Percentiles rank a stretch among this genome's conserved stretches.
Evolutionary conservation across 2,888 invertebrate species (phyloP).

Genomic region (Drosophila vallismaia): DNA sequence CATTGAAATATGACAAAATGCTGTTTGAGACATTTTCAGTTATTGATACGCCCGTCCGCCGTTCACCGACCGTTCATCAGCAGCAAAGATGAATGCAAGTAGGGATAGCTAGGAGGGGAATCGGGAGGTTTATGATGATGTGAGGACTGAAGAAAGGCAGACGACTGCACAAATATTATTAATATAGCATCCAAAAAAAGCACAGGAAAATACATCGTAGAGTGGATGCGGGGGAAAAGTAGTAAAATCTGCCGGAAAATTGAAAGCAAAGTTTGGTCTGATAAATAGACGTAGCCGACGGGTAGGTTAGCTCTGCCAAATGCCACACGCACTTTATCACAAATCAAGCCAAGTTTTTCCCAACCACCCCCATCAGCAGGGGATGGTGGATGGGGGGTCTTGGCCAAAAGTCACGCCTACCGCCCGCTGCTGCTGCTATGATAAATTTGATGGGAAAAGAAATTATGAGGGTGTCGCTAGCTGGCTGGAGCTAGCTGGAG

Average conservation of each 20-base stretch:
- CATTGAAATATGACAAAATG: constrained; percentile 81
- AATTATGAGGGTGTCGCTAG: constrained; percentile 75
- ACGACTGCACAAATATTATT: constrained; percentile 60
- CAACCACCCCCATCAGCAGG: background rate
- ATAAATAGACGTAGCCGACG: constrained; percentile 61
- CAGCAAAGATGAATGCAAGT: constrained; percentile 63
- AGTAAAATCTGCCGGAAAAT: constrained; percentile 69
- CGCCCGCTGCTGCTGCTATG: constrained; percentile 49
- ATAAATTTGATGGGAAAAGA: constrained; percentile 76
- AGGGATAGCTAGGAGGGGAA: constrained; percentile 22
- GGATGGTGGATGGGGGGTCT: constrained; percentile 1
- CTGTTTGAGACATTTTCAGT: constrained; percentile 81
- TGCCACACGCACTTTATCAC: constrained; percentile 74
- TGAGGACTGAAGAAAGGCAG: constrained; percentile 12
- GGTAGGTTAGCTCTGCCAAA: constrained; percentile 45
- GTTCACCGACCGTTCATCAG: constrained; percentile 61
- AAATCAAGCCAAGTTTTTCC: constrained; percentile 75
- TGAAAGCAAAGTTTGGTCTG: constrained; percentile 74
- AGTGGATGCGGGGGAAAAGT: constrained; percentile 28
- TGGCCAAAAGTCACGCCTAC: constrained; percentile 71
- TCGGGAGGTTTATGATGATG: constrained; percentile 55
- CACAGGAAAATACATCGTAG: constrained; percentile 13
- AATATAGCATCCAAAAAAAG: constrained; percentile 59
- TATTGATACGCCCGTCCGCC: constrained; percentile 76
- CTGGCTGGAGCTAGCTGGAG: constrained; percentile 21